Evolutionary conservation across 2,888 invertebrate species (phyloP), one percentile per base, ranked within the genome.

Genomic region (Agrypnus murinus): DNA sequence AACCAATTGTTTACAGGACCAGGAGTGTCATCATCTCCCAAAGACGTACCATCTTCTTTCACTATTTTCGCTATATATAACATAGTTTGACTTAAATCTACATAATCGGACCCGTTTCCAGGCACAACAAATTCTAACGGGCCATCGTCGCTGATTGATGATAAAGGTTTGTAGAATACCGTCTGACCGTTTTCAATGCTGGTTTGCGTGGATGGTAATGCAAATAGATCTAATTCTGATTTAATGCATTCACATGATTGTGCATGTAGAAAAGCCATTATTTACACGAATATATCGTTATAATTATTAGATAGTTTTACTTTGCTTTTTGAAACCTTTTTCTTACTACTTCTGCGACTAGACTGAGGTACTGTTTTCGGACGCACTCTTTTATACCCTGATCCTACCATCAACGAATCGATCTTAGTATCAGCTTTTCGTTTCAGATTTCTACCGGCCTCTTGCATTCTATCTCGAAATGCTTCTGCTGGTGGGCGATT

Each of bases 221-320:
- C 63, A 36, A 63, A 63, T 10, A 50, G 38, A 36, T 63, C 50
- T 12, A 63, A 14, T 10, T 63, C 50, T 1, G 63, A 62, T 48
- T 62, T 62, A 15, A 62, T n/a, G 25, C 53, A 63, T 17, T 63
- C 55, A 31, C 64, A 65, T 8, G 64, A 55, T 1, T 50, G 36
- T 7, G 64, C 64, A 38, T 64, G 53, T 40, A 64, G 17, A 40
- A 64, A 64, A 32, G 53, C 19, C 64, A 64, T 64, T 63, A n/a
- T n/a, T 48, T 63, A 8, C 2, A 10, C 9, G 32, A 34, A 36
- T 62, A 45, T 48, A 62, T 12, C 62, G 43, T 8, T 15, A 10
- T 25, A 19, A n/a, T n/a, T 45, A 4, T 45, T 45, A 8, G 45
- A 17, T n/a, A n/a, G 17, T 4, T 45, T 17, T 17, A 15, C 25